A percentile compares a stretch with the other conserved stretches of the same genome.
These are phyloP conservation scores for Ctena decussata DNA, from an alignment of 2,888 invertebrate genomes.

Conservation along the genomic window DNA sequence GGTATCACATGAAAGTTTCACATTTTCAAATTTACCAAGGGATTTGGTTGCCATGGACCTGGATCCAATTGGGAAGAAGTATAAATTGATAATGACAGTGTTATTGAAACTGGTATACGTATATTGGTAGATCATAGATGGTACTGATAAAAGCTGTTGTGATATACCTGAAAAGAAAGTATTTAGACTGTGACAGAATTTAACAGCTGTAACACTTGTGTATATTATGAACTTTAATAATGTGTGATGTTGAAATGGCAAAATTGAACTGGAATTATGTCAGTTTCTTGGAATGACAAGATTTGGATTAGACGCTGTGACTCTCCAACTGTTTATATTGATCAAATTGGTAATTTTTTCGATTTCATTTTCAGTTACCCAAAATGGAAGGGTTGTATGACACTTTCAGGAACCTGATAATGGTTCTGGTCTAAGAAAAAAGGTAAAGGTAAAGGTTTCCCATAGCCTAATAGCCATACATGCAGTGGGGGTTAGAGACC, in stretches of 20 bases:
- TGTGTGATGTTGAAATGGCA: not conserved
- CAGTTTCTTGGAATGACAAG: not conserved
- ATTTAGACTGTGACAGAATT: not conserved
- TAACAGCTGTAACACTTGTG: not conserved
- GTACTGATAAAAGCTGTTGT: not conserved
- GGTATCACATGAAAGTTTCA: not conserved
- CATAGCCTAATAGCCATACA: too few species aligned
- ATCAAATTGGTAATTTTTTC: not conserved
- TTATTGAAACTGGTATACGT: not conserved
- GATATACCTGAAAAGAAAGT: not conserved
- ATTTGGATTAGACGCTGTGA: constrained; percentile 3
- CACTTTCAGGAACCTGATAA: too few species aligned
- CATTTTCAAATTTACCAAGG: not conserved
- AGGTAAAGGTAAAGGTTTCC: too few species aligned
- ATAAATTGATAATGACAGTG: not conserved
- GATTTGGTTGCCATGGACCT: not conserved
- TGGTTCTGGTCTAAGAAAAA: too few species aligned
- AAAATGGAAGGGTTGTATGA: too few species aligned
- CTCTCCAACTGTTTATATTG: not conserved
- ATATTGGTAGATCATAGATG: not conserved
- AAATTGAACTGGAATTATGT: not conserved
- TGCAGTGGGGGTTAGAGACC: too few species aligned
- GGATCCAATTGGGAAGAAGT: not conserved
- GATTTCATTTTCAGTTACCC: too few species aligned
- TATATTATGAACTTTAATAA: too few species aligned